Percentiles rank a stretch among this genome's conserved stretches.
These are phyloP conservation scores for Volucella bombylans DNA, from an alignment of 2,888 invertebrate genomes.

Conservation along the genomic window DNA sequence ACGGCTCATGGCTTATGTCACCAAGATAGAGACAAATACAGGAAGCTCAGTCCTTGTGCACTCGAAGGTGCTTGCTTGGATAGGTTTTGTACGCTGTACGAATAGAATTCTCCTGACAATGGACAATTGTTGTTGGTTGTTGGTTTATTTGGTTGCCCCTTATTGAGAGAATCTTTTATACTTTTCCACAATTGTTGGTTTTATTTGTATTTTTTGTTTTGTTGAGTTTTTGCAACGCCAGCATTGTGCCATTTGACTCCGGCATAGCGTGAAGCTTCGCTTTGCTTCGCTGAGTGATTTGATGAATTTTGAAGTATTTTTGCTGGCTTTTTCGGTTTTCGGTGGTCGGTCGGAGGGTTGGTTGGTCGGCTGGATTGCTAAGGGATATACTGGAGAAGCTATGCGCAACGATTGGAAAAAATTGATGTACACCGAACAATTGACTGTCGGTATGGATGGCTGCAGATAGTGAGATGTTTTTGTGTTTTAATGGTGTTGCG, in stretches of 20 bases:
- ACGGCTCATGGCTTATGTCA: conserved; percentile 26
- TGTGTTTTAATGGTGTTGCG: not conserved
- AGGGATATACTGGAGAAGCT: conserved; percentile 33
- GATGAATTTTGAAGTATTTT: conserved; percentile 65
- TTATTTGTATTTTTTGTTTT: not conserved
- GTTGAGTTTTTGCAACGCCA: conserved; percentile 19
- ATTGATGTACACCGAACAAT: conserved; percentile 61
- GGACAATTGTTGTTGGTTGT: conserved; percentile 31
- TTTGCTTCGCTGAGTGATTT: conserved; percentile 66
- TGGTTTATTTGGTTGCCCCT: not conserved
- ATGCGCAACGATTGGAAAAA: conserved; percentile 69
- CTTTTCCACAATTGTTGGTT: conserved; percentile 13
- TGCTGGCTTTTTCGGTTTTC: conserved; percentile 56
- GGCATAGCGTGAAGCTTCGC: conserved; percentile 65
- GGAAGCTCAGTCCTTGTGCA: conserved; percentile 40
- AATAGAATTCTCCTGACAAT: conserved; percentile 31
- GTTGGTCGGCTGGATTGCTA: not conserved
- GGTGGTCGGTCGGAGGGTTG: conserved; percentile 20
- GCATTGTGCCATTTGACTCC: conserved; percentile 59
- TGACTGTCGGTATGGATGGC: conserved; percentile 61
- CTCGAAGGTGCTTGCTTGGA: conserved; percentile 33
- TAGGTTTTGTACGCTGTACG: conserved; percentile 5
- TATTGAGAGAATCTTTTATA: conserved; percentile 10
- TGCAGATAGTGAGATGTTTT: conserved; percentile 47
- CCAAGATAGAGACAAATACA: conserved; percentile 32